Evolutionary conservation across 2,888 invertebrate species (phyloP), one percentile per base, ranked within the genome.

Genomic region (Phortica magna): DNA sequence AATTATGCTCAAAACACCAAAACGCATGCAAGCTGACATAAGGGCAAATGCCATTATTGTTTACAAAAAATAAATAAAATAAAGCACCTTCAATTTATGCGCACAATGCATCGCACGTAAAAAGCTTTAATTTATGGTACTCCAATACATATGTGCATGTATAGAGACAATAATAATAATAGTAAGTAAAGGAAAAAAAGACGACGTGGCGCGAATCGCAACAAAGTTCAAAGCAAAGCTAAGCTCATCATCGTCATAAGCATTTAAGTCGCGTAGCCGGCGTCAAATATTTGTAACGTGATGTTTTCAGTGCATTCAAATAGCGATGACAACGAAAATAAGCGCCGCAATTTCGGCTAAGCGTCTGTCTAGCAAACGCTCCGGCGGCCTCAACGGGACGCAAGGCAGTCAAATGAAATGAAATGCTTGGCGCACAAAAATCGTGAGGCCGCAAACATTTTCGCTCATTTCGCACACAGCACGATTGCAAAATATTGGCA

Each of bases 271-370:
- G 48, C 48, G 48, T 48, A 48, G 48, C 9, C 48, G 48, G 48
- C 48, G 48, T 48, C 48, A 48, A 48, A 48, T 14, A 14, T 48
- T 48, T 14, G 48, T 48, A 48, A 48, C 48, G 48, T 48, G 48
- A 48, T 14, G 9, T 12, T 48, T 48, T 48, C 48, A 48, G 48
- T 31, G 31, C 48, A 14, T 48, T 9, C 48, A 48, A 48, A 48
- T 48, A 48, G 48, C 48, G 48, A 48, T 48, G 48, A 48, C 42
- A 57, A 64, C 57, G 67, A 70, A 48, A 7, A 48, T 48, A 48
- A 9, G 48, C 48, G 48, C 14, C 9, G 9, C 48, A 5, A 12
- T 48, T 48, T 76, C 59, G 72, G 61, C 64, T 73, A 76, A 79
- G 65, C 14, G 31, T 17, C 19, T 31, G 48, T 31, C 73, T 68